Evolutionary conservation across 2,888 invertebrate genomes (phyloP).

Genomic region (Chymomyza caudatula): DNA sequence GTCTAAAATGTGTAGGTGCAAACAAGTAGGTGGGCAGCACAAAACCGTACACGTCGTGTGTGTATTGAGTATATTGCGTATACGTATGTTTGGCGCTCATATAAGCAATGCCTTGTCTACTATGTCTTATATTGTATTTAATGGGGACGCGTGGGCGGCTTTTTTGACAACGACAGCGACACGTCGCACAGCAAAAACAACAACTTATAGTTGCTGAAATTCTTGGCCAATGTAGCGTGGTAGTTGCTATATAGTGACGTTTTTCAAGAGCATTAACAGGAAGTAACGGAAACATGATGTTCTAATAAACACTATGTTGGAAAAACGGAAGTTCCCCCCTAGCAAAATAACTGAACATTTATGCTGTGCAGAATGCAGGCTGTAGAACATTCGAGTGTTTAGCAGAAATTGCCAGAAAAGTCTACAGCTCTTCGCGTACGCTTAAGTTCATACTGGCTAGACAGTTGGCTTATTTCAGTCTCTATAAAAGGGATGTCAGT

Average conservation of each 20-base stretch:
- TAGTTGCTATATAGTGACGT: not conserved
- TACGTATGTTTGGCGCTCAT: not conserved
- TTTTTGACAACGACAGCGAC: slow-evolving; percentile 10
- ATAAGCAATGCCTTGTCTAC: slow-evolving; percentile 20
- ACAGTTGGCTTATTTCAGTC: not conserved
- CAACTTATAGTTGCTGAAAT: not conserved
- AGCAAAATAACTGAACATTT: not conserved
- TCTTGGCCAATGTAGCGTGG: not conserved
- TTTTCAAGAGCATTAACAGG: not conserved
- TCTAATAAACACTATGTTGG: not conserved
- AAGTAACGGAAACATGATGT: not conserved
- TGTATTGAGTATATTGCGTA: slow-evolving; percentile 16
- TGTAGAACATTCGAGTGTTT: not conserved
- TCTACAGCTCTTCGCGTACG: slow-evolving; percentile 18
- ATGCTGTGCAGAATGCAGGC: not conserved
- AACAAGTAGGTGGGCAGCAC: not conserved
- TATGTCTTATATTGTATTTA: slow-evolving; percentile 6
- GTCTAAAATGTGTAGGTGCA: slow-evolving; percentile 27
- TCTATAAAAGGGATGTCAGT: slow-evolving; percentile 32
- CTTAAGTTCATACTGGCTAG: not conserved
- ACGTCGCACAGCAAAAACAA: not conserved
- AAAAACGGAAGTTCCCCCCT: not conserved
- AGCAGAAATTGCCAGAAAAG: slow-evolving; percentile 39
- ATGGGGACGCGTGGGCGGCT: slow-evolving; percentile 23
- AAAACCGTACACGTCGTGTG: not conserved